A percentile compares a stretch with the other conserved stretches of the same genome.
These are phyloP conservation scores for Patella caerulea DNA, from an alignment of 2,888 invertebrate genomes.

Conservation along the genomic window DNA sequence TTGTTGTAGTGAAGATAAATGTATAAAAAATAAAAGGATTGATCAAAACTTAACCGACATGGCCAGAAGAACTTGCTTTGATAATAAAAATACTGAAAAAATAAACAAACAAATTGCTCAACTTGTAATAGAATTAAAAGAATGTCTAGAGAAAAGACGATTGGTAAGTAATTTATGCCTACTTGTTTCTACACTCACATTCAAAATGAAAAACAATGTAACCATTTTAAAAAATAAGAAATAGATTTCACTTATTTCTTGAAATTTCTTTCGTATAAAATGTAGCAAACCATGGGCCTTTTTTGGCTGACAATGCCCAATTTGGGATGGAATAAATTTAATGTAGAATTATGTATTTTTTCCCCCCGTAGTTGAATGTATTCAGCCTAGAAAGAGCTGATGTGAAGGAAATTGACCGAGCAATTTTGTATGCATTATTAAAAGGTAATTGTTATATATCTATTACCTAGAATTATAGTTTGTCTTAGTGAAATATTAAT, in stretches of 20 bases:
- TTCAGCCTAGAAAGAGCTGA: constrained; percentile 63
- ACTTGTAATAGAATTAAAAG: constrained; percentile 49
- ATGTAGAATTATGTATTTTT: too few relatives aligned
- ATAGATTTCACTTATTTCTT: too few relatives aligned
- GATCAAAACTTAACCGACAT: constrained; percentile 43
- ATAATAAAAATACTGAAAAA: constrained; percentile 47
- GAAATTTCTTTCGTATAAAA: too few relatives aligned
- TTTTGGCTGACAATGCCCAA: too few relatives aligned
- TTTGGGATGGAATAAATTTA: too few relatives aligned
- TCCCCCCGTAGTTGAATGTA: constrained; percentile 58
- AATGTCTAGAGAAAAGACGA: constrained; percentile 43
- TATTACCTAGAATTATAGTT: too few relatives aligned
- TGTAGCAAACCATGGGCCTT: too few relatives aligned
- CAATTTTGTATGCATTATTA: constrained; percentile 67
- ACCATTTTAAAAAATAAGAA: too few relatives aligned
- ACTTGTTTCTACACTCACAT: neutral
- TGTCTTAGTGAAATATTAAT: too few relatives aligned
- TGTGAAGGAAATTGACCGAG: constrained; percentile 66
- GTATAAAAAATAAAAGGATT: constrained; percentile 45
- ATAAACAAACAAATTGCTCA: constrained; percentile 42
- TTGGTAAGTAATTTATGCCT: constrained; percentile 42
- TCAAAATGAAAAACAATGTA: too few relatives aligned
- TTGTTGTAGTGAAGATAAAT: constrained; percentile 49
- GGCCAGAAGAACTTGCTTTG: constrained; percentile 53
- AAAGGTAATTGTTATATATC: constrained; percentile 53